Evolutionary conservation across 2,888 invertebrate species (phyloP).

Genomic region (Nomada hirtipes): DNA sequence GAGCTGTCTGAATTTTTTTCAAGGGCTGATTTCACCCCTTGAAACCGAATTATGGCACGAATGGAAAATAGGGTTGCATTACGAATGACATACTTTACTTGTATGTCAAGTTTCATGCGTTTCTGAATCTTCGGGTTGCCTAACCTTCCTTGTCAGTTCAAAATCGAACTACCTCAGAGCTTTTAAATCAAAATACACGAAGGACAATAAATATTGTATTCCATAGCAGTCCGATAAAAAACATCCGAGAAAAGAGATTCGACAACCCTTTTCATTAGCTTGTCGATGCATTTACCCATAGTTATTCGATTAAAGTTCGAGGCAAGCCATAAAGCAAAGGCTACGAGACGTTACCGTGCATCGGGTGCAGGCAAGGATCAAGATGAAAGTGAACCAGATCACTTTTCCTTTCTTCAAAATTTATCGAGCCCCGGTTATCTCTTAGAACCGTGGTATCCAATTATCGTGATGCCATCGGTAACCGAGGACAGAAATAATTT

Average conservation of each 20-base stretch:
- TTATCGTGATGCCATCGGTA: slow-evolving; percentile 64
- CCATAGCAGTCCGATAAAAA: background rate
- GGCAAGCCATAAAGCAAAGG: background rate
- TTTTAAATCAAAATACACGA: no score
- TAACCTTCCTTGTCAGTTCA: no score
- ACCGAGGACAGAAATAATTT: slow-evolving; percentile 63
- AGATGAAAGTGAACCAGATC: slow-evolving; percentile 48
- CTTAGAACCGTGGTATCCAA: slow-evolving; percentile 37
- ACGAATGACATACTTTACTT: no score
- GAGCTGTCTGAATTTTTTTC: no score
- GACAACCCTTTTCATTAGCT: background rate
- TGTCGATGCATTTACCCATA: slow-evolving; percentile 7
- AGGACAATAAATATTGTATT: background rate
- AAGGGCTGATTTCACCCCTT: no score
- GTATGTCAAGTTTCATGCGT: no score
- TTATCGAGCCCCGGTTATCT: slow-evolving; percentile 29
- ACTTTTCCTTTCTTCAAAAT: slow-evolving; percentile 55
- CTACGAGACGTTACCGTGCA: background rate
- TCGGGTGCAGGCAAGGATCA: background rate
- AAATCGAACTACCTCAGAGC: background rate
- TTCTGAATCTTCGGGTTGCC: no score
- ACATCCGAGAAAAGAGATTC: background rate
- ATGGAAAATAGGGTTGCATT: no score
- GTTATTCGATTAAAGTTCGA: slow-evolving; percentile 22
- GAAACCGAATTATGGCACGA: no score